These are phyloP conservation scores for Boloria selene DNA, from an alignment of 2,888 invertebrate genomes.

Conservation along the genomic window DNA sequence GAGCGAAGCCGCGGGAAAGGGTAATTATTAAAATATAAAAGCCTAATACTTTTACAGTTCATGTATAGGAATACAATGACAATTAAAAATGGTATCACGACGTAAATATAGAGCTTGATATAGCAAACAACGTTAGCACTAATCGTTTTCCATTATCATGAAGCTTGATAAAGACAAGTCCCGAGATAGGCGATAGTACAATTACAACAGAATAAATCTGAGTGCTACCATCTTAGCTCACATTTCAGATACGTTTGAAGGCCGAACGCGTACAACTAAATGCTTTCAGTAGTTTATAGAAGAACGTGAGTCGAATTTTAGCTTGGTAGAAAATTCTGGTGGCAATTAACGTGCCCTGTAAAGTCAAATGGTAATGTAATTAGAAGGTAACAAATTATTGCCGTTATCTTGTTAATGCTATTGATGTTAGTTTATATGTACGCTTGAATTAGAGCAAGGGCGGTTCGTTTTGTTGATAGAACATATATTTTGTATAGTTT, in stretches of 20 bases:
- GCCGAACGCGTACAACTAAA: conserved; percentile 61
- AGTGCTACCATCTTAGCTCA: conserved; percentile 51
- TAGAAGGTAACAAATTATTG: conserved; percentile 50
- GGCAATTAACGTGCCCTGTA: conserved; percentile 49
- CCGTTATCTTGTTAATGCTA: conserved; percentile 33
- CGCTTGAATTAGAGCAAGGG: background rate
- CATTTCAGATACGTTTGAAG: conserved; percentile 55
- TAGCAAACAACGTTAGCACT: conserved; percentile 1
- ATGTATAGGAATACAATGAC: too few species aligned
- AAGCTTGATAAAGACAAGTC: conserved; percentile 20
- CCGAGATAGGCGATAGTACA: conserved; percentile 36
- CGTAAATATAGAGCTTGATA: background rate
- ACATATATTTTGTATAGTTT: background rate
- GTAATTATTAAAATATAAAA: too few species aligned
- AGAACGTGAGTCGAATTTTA: conserved; percentile 68
- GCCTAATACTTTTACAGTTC: too few species aligned
- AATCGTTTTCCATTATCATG: conserved; percentile 26
- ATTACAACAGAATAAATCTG: conserved; percentile 54
- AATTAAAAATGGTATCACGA: background rate
- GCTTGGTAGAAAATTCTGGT: conserved; percentile 44
- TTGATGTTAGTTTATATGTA: conserved; percentile 11
- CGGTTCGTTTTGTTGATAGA: background rate
- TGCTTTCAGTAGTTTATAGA: conserved; percentile 71
- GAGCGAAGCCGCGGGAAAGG: too few species aligned
- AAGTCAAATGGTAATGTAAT: conserved; percentile 74